Evolutionary conservation across 2,888 invertebrate genomes (phyloP), one percentile per base, ranked within the genome.

Genomic region (Salticus scenicus): DNA sequence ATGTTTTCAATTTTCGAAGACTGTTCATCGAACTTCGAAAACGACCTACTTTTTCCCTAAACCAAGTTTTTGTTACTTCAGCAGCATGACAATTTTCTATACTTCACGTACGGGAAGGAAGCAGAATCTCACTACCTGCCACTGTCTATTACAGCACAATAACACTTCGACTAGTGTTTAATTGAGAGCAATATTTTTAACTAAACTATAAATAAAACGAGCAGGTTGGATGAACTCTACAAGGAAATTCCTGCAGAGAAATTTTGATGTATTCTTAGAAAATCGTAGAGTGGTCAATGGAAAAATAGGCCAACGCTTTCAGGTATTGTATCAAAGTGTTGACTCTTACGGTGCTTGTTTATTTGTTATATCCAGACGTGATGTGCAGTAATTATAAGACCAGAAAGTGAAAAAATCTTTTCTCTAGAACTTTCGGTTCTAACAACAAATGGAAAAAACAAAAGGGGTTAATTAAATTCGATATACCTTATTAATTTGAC

Each of bases 181-280:
- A 79, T 79, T 79, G 77, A 78, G 77, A 57, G 33, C 70, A 79
- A 57, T 79, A 79, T 79, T 79, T 79, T 79, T 79, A 79, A 71
- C 71, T 71, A 20, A 8, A 7, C 78, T 79, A 71, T 64, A 79
- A 79, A 79, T 79, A 79, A 70, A 67, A 28, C 20, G 33, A 24
- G 12, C 24, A 63, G 33, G 78, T 79, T 71, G 71, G 42, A 71
- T 79, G 78, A 79, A 79, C 78, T 69, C 57, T 30, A 75, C 47
- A 30, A 51, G 77, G 76, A 76, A 76, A 76, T 42, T 42, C 42
- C 70, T 42, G 42, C 33, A 14, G 42, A 42, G 28, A 42, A n/a
- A 24, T 70, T 67, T 67, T 27, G 20, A 67, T n/a, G 37, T 67
- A 67, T 67, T 67, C 67, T 67, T 67, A 67, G 67, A 67, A 67